These are phyloP conservation scores for Melospiza melodia DNA, from an alignment of 2,113 vertebrate genomes.

Conservation along the genomic window DNA sequence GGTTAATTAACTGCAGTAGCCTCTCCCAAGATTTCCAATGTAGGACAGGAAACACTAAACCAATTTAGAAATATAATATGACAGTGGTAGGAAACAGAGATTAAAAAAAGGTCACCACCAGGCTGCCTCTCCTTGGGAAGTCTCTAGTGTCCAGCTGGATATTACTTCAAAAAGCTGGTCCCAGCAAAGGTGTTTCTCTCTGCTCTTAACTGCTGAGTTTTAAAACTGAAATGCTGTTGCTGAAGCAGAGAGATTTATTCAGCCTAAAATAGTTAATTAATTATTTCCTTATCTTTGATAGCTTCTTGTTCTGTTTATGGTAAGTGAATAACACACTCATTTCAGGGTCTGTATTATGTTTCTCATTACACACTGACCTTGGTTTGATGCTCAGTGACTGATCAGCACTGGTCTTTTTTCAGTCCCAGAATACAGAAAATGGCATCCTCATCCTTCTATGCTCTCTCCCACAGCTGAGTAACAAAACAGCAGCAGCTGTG, in stretches of 20 bases:
- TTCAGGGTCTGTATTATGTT: neutral
- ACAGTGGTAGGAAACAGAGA: neutral
- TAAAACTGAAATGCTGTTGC: neutral
- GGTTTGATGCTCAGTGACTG: neutral
- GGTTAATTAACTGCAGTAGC: neutral
- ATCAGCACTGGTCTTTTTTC: neutral
- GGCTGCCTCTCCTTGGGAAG: neutral
- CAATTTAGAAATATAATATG: neutral
- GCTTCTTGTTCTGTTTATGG: neutral
- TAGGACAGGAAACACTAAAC: neutral
- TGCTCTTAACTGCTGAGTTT: neutral
- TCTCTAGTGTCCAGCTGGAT: neutral
- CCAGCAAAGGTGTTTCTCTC: neutral
- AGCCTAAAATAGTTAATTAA: neutral
- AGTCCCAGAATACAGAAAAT: neutral
- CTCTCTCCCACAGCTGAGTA: neutral
- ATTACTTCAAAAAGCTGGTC: neutral
- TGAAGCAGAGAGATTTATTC: neutral
- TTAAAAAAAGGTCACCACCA: neutral
- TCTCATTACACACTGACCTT: neutral
- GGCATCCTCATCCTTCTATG: neutral
- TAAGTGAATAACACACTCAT: neutral
- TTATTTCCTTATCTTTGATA: neutral
- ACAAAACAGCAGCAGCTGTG: neutral
- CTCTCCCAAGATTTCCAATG: neutral